Base-by-base conservation (phyloP, 2,888 invertebrate species). In the Mesodorylaimus sp. region DNA sequence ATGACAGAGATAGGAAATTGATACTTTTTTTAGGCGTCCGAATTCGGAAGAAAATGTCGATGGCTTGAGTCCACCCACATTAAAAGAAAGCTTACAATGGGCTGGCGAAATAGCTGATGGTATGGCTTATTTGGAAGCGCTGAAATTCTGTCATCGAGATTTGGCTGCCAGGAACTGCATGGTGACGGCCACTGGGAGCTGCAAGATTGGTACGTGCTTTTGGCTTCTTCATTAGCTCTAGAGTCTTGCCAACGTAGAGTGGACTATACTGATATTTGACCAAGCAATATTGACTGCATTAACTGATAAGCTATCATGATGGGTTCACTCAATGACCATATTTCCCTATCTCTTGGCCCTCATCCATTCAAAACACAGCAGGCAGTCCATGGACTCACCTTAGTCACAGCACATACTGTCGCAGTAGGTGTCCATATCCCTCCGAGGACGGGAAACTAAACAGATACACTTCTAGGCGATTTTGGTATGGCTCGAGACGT, bases 71-170 rank as follows among this genome's bases (percentile, higher is more conserved):
- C 68, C 71, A 23, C 73, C 72, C 2, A 65, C 66, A 5, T 53
- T 70, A 36, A 61, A 61, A 48, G 65, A 70, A 54, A 68, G 71
- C 42, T 59, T 69, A 48, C 69, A 69, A 54, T 73, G 73, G 72
- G 71, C 74, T 1, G 68, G 69, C 10, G 73, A 95, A 72, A 91
- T 97, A 63, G 88, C 91, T 24, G 97, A 97, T 68, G 97, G 95
- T 51, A 97, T 97, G 95, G 86, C 89, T 2, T 97, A 93, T 71
- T 74, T 97, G 57, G 78, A 89, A 48, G 82, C 83, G 50, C 83
- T 85, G 65, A 91, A 89, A 68, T 87, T 84, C 66, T 87, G 88
- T 54, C 91, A 91, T 69, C 77, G 91, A 57, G 91, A 91, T 71
- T 73, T 91, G 57, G 91, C 91, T 50, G 44, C 26, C 27, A 76